These are phyloP conservation scores for Pemphredon lugubris DNA, from an alignment of 2,888 invertebrate genomes.

Conservation along the genomic window DNA sequence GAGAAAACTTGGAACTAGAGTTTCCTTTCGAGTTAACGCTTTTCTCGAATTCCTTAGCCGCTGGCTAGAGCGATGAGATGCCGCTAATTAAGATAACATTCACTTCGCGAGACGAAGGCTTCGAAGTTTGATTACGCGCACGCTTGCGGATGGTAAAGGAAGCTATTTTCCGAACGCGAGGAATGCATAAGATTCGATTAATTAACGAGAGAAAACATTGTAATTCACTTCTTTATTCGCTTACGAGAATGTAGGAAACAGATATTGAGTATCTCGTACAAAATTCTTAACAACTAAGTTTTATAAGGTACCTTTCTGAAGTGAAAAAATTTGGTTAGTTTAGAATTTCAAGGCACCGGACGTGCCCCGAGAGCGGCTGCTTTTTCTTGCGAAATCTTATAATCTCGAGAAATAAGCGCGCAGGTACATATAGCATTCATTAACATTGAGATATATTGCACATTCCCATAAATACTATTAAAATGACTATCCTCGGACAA, in stretches of 20 bases:
- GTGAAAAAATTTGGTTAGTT: conserved; percentile 71
- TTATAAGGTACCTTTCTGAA: conserved; percentile 78
- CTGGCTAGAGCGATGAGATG: neutral
- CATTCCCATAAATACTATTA: conserved; percentile 49
- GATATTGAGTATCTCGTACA: conserved; percentile 18
- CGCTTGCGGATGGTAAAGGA: no score
- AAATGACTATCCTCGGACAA: conserved; percentile 30
- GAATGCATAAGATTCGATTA: no score
- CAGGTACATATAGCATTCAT: conserved; percentile 24
- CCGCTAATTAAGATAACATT: neutral
- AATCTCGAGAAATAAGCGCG: conserved; percentile 19
- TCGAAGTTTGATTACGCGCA: no score
- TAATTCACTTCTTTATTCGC: no score
- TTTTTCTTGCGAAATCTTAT: conserved; percentile 12
- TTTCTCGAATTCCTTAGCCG: conserved; percentile 3
- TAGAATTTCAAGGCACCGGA: conserved; percentile 22
- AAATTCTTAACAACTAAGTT: conserved; percentile 62
- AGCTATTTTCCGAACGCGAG: no score
- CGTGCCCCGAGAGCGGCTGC: conserved; percentile 12
- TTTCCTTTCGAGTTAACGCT: conserved; percentile 15
- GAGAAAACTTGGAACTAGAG: conserved; percentile 36
- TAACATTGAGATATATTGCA: conserved; percentile 56
- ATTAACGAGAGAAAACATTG: no score
- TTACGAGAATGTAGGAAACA: conserved; percentile 10
- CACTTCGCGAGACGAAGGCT: no score